phyloP scores from a whole-genome alignment of 2,888 invertebrate species.

The Reticulitermes lucifugus region DNA sequence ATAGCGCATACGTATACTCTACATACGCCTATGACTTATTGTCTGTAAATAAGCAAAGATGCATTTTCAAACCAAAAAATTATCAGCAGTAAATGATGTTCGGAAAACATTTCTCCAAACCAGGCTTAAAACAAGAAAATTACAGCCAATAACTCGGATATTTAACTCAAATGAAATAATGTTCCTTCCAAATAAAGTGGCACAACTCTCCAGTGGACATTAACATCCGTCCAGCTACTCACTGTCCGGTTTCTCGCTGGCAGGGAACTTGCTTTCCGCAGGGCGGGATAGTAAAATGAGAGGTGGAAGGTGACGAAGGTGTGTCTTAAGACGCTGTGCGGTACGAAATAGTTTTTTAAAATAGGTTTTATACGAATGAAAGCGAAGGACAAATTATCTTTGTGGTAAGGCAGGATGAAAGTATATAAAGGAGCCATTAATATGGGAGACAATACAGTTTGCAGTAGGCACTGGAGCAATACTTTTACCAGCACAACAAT shows the following conservation, averaged over 20 bases:
- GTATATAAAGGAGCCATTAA: not conserved
- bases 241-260: not conserved
- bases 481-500: not conserved
- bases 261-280: not conserved
- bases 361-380: slow-evolving; percentile 1
- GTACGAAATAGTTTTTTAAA: not conserved
- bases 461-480: not conserved
- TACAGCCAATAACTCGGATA: too few relatives aligned
- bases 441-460: not conserved
- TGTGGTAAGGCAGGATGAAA: not conserved
- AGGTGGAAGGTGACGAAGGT: not conserved
- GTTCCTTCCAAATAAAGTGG: too few relatives aligned
- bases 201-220: too few relatives aligned
- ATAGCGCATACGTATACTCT: too few relatives aligned
- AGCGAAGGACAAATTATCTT: slow-evolving; percentile 21
- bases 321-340: not conserved
- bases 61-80: too few relatives aligned
- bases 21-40: too few relatives aligned
- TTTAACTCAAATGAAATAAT: too few relatives aligned
- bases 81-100: too few relatives aligned
- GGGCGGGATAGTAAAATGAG: not conserved
- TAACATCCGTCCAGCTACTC: too few relatives aligned
- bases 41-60: too few relatives aligned
- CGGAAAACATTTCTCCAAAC: too few relatives aligned
- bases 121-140: too few relatives aligned